A percentile compares a stretch with the other conserved stretches of the same genome.
Evolutionary conservation across 1,140 invertebrate genomes (phyloP).

Genomic region (Sitobion miscanthi): DNA sequence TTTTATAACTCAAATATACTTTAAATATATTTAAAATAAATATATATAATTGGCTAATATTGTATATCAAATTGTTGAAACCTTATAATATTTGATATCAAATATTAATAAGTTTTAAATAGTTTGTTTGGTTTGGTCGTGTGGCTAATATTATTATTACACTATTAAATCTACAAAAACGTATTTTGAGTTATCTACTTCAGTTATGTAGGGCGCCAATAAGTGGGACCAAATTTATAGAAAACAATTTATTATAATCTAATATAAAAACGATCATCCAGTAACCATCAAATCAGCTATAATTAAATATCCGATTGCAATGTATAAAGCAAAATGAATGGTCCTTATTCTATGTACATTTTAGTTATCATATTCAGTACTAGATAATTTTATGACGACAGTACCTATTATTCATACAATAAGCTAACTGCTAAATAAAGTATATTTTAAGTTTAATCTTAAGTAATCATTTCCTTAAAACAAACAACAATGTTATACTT

Average conservation of each 20-base stretch:
- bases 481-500: neutral
- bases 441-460: neutral
- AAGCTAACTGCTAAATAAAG: neutral
- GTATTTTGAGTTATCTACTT: neutral
- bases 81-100: neutral
- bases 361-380: neutral
- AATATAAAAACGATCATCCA: neutral
- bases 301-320: neutral
- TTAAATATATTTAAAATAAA: neutral
- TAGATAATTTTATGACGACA: neutral
- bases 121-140: neutral
- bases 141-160: neutral
- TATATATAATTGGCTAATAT: neutral
- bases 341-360: neutral
- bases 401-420: neutral
- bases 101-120: neutral
- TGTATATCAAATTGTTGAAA: neutral
- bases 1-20: neutral
- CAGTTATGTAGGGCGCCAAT: neutral
- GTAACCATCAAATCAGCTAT: neutral
- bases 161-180: neutral
- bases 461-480: neutral
- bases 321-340: neutral
- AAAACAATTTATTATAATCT: neutral
- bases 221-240: no score